These are phyloP conservation scores for Aleiodes sp. DNA, from an alignment of 1,140 invertebrate genomes.

Conservation along the genomic window DNA sequence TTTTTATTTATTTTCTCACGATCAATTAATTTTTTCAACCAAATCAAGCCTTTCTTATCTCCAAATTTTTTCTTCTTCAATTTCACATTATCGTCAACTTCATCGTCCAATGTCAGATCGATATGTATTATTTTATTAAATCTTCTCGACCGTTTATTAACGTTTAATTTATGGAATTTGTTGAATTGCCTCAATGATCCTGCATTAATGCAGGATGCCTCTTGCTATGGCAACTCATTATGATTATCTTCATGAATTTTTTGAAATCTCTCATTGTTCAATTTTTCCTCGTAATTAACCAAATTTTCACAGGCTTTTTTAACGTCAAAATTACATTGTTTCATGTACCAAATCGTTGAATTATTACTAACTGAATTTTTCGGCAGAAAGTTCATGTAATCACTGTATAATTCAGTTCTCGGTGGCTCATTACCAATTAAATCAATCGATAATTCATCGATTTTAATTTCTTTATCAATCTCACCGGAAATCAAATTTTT, in stretches of 20 bases:
- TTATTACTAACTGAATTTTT: slow-evolving; percentile 39
- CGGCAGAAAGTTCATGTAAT: slow-evolving; percentile 44
- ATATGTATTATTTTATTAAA: slow-evolving; percentile 46
- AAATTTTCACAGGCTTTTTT: slow-evolving; percentile 46
- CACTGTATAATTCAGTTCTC: slow-evolving; percentile 38
- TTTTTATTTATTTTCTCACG: slow-evolving; percentile 26
- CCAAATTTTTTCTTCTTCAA: slow-evolving; percentile 37
- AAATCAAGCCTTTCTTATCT: slow-evolving; percentile 40
- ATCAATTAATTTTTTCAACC: slow-evolving; percentile 40
- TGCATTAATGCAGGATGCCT: slow-evolving; percentile 3
- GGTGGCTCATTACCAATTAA: slow-evolving; percentile 49
- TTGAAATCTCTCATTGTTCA: neutral
- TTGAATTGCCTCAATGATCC: neutral
- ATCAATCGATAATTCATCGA: too few relatives aligned
- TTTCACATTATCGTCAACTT: slow-evolving; percentile 22
- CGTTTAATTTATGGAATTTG: slow-evolving; percentile 25
- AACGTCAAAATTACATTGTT: slow-evolving; percentile 47
- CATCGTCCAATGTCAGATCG: slow-evolving; percentile 51
- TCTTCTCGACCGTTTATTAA: slow-evolving; percentile 36
- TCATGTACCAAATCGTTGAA: slow-evolving; percentile 49
- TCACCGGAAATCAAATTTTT: slow-evolving; percentile 44
- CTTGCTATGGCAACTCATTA: slow-evolving; percentile 23
- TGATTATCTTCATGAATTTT: neutral
- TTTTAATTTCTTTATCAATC: slow-evolving; percentile 44
- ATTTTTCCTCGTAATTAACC: slow-evolving; percentile 46